Conservation (phyloP, 2,797 vertebrate species). For the Channa striata region DNA sequence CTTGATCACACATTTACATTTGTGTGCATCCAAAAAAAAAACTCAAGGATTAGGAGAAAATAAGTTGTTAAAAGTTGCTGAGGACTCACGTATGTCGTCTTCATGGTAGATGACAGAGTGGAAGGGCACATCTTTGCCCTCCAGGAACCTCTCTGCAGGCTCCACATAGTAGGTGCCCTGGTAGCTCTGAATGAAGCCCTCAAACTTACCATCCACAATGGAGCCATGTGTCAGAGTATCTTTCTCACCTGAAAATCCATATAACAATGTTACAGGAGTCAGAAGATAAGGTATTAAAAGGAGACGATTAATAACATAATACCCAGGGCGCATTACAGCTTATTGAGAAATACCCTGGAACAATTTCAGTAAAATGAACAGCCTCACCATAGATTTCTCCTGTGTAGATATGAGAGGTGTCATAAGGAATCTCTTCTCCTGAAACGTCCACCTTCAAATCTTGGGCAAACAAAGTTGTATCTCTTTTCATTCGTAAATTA, state of each 20-base stretch:
- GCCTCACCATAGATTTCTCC: slow-evolving; percentile 96
- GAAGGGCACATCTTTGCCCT: slow-evolving; percentile 91
- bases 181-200: slow-evolving; percentile 96
- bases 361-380: not conserved
- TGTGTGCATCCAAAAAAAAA: slow-evolving; percentile 31
- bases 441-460: slow-evolving; percentile 94
- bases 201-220: slow-evolving; percentile 94
- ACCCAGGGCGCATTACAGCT: not conserved
- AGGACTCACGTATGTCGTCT: slow-evolving; percentile 95
- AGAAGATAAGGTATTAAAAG: not conserved
- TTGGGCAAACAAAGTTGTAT: slow-evolving; percentile 91
- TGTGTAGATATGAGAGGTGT: slow-evolving; percentile 98
- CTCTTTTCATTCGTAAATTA: slow-evolving; percentile 97
- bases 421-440: slow-evolving; percentile 89
- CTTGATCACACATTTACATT: slow-evolving; percentile 48
- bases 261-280: not conserved
- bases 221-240: slow-evolving; percentile 95
- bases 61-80: not conserved
- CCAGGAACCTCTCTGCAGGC: slow-evolving; percentile 93
- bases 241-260: slow-evolving; percentile 88
- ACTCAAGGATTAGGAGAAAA: slow-evolving; percentile 9
- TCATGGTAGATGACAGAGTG: slow-evolving; percentile 99
- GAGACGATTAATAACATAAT: not conserved
- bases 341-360: not conserved
- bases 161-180: slow-evolving; percentile 96